phyloP scores from a whole-genome alignment of 2,888 invertebrate species.

The Tetragonula carbonaria region DNA sequence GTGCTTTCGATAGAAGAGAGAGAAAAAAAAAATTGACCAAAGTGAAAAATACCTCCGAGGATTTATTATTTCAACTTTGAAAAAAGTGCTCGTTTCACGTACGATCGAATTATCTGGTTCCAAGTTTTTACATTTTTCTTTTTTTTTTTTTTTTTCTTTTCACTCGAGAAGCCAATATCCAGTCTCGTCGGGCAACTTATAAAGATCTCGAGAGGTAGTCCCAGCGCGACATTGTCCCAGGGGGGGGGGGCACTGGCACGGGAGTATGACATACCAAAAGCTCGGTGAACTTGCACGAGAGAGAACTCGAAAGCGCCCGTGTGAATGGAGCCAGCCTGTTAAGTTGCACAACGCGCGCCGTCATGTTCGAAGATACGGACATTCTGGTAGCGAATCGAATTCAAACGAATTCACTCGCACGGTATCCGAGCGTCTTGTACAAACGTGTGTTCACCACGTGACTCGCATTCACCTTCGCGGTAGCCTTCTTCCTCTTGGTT shows the following conservation, averaged over 20 bases:
- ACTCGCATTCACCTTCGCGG: conserved; percentile 72
- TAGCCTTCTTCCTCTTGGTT: conserved; percentile 56
- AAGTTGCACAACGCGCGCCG: conserved; percentile 1
- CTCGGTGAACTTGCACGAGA: not conserved
- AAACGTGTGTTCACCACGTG: conserved; percentile 66
- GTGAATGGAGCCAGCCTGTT: conserved; percentile 39
- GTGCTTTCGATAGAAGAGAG: no score
- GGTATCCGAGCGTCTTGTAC: conserved; percentile 54
- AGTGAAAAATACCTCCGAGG: not conserved
- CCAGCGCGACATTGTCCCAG: not conserved
- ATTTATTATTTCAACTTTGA: no score
- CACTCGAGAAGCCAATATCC: not conserved
- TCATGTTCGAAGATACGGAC: conserved; percentile 57
- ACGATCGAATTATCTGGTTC: no score
- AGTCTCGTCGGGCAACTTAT: not conserved
- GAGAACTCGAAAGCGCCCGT: not conserved
- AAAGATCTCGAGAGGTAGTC: not conserved
- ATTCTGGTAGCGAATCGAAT: conserved; percentile 49
- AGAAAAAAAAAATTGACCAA: not conserved
- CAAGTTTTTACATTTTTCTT: no score
- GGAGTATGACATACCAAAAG: not conserved
- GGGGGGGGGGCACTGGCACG: no score
- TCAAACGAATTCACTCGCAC: conserved; percentile 63
- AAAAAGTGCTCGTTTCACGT: no score
- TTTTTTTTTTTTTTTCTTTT: not conserved